Percentiles rank a stretch among this genome's conserved stretches.
Conservation (phyloP, 2,888 invertebrate genomes). For the Camptogramma bilineatum region DNA sequence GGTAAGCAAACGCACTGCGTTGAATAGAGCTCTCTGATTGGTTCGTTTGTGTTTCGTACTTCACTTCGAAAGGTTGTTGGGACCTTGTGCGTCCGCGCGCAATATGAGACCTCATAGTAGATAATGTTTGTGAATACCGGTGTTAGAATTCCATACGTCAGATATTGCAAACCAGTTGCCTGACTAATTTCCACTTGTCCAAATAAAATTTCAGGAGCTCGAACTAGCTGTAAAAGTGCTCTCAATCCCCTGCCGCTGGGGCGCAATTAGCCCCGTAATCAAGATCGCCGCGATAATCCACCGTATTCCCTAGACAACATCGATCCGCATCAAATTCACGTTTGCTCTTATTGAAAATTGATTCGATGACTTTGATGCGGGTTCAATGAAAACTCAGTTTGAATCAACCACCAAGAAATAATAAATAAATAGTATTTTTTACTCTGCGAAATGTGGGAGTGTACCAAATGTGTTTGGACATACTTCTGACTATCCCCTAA, state of each 20-base stretch:
- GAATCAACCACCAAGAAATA: not conserved
- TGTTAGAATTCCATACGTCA: too few species aligned
- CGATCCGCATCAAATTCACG: conserved; percentile 37
- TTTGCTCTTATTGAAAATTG: conserved; percentile 34
- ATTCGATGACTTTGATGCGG: conserved; percentile 17
- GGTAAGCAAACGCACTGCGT: too few species aligned
- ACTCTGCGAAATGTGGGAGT: too few species aligned
- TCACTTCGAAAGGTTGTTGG: too few species aligned
- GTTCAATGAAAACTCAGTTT: not conserved
- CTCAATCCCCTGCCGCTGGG: conserved; percentile 43
- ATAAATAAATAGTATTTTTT: not conserved
- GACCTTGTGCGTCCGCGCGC: too few species aligned
- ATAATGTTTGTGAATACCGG: too few species aligned
- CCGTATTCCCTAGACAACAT: conserved; percentile 53
- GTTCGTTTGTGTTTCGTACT: too few species aligned
- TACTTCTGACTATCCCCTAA: too few species aligned
- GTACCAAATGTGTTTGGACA: too few species aligned
- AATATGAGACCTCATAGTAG: too few species aligned
- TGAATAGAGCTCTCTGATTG: too few species aligned
- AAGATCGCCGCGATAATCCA: conserved; percentile 67
- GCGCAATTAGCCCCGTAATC: conserved; percentile 70
- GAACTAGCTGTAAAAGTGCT: conserved; percentile 36
- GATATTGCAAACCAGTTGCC: too few species aligned
- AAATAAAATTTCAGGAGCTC: conserved; percentile 12
- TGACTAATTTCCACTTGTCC: not conserved